These are phyloP conservation scores for Anisognathus igniventris DNA, from an alignment of 2,797 vertebrate genomes.

Conservation along the genomic window DNA sequence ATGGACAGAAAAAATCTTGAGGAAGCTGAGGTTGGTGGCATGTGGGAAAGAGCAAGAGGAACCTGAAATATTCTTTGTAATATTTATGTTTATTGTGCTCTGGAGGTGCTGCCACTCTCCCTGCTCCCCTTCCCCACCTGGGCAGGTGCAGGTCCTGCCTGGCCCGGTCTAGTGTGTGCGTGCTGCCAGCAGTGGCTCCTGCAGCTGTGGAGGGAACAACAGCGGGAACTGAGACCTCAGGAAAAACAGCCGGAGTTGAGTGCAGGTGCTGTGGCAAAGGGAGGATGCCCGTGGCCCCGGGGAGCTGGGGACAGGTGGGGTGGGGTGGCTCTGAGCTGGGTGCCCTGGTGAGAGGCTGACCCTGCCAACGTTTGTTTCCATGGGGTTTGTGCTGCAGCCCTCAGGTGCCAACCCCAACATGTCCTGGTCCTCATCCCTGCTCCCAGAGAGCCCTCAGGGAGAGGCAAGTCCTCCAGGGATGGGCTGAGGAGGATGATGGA, in stretches of 20 bases:
- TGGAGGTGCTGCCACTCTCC: neutral
- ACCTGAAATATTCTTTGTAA: neutral
- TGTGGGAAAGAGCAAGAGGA: neutral
- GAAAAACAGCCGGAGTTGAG: accelerated
- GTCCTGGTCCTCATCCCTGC: accelerated
- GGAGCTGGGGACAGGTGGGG: neutral
- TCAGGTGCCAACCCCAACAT: accelerated
- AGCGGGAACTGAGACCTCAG: neutral
- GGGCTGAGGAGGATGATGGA: neutral
- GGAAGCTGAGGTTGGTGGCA: neutral
- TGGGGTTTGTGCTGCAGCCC: neutral
- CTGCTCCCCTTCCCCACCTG: neutral
- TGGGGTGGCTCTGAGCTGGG: neutral
- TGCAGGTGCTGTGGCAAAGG: neutral
- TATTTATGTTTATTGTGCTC: neutral
- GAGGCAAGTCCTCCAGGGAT: neutral
- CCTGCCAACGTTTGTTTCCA: accelerated
- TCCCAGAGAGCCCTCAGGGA: neutral
- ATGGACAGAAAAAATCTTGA: neutral
- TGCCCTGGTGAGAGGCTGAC: neutral
- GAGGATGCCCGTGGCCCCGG: accelerated
- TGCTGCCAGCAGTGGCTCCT: neutral
- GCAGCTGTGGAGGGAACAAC: neutral
- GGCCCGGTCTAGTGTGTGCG: accelerated
- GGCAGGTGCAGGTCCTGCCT: neutral